Evolutionary conservation across 53 echinoderm and acorn worm species (phyloP).

Genomic region (Apostichopus leukothele): DNA sequence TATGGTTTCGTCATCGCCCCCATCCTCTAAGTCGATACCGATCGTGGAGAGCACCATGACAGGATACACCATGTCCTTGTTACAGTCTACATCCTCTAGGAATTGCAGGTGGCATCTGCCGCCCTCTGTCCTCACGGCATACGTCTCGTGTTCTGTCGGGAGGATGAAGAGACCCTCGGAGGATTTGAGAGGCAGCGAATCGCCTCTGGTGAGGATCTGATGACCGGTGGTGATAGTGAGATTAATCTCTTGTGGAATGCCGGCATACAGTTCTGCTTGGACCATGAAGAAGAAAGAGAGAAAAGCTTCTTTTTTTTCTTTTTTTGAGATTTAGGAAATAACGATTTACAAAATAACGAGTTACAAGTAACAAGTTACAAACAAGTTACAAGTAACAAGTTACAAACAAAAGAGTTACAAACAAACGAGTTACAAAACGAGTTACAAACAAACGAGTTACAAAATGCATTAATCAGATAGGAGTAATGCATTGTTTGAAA

Average conservation of each 20-base stretch:
- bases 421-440: too few relatives aligned
- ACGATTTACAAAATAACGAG: too few relatives aligned
- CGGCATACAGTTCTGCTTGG: conserved; percentile 62
- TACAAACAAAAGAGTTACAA: too few relatives aligned
- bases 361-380: too few relatives aligned
- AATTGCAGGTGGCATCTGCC: conserved; percentile 46
- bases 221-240: conserved; percentile 72
- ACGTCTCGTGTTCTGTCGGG: conserved; percentile 51
- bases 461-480: too few relatives aligned
- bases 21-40: conserved; percentile 15
- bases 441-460: too few relatives aligned
- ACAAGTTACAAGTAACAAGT: too few relatives aligned
- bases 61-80: conserved; percentile 53
- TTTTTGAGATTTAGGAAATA: background rate
- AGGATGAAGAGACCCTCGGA: conserved; percentile 65
- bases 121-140: conserved; percentile 44
- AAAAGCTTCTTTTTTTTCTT: too few relatives aligned
- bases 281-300: background rate
- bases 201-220: conserved; percentile 59
- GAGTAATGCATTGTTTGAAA: too few relatives aligned
- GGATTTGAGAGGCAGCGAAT: conserved; percentile 65
- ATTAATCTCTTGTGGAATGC: conserved; percentile 74
- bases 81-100: conserved; percentile 48
- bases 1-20: conserved; percentile 4
- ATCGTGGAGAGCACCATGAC: conserved; percentile 31